Percentiles rank a stretch among this genome's conserved stretches.
Evolutionary conservation across 2,113 vertebrate genomes (phyloP).

Genomic region (Lamprotornis superbus): DNA sequence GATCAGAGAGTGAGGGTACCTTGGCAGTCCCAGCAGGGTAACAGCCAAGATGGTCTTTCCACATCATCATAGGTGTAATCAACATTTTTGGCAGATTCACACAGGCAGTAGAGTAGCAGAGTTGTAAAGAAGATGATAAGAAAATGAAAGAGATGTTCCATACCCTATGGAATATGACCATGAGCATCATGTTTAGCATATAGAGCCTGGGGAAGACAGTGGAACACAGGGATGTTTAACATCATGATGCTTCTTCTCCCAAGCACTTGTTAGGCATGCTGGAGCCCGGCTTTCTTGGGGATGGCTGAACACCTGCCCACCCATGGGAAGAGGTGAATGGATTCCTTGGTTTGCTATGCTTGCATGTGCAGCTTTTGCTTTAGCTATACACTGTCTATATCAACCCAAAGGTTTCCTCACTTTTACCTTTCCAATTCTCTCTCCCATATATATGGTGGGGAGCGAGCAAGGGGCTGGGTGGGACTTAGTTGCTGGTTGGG

Average conservation of each 20-base stretch:
- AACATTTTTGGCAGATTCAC: not conserved
- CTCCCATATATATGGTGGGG: too few species aligned
- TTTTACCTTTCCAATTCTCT: not conserved
- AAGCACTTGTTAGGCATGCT: not conserved
- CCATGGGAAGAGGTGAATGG: not conserved
- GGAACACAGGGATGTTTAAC: not conserved
- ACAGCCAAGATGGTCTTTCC: not conserved
- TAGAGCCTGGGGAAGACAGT: not conserved
- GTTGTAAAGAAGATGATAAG: not conserved
- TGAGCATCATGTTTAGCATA: not conserved
- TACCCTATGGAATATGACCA: not conserved
- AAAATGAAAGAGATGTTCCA: not conserved
- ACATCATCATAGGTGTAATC: not conserved
- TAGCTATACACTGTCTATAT: not conserved
- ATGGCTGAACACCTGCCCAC: not conserved
- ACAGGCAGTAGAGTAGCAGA: not conserved
- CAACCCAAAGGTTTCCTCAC: not conserved
- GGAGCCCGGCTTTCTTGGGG: not conserved
- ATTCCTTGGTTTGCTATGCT: not conserved
- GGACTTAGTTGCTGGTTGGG: not conserved
- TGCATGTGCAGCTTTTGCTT: not conserved
- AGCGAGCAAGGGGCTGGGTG: fast-evolving
- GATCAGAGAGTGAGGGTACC: not conserved
- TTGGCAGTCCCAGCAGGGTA: not conserved
- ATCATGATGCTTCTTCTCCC: not conserved